Conservation (phyloP, 2,888 invertebrate genomes). For the Torymus aiolomorphi region DNA sequence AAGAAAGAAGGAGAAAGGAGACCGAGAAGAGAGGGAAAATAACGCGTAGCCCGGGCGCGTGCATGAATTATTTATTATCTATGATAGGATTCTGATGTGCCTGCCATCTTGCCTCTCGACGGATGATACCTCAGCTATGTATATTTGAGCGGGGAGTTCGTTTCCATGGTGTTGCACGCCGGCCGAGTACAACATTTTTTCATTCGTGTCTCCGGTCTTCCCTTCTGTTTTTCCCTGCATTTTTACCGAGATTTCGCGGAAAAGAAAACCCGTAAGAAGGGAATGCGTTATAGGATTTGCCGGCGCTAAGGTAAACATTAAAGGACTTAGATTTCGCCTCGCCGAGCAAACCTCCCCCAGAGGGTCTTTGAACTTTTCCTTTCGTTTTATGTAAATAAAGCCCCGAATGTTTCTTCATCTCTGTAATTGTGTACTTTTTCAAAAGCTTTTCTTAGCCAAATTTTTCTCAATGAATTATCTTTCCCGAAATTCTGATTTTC, state of each 20-base stretch:
- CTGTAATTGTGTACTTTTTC: conserved; percentile 29
- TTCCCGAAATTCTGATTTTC: too few species aligned
- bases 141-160: not conserved
- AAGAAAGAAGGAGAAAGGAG: conserved; percentile 1
- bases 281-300: conserved; percentile 45
- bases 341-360: not conserved
- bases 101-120: conserved; percentile 63
- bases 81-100: conserved; percentile 70
- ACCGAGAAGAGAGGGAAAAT: too few species aligned
- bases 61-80: conserved; percentile 72
- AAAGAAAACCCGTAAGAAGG: conserved; percentile 40
- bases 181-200: conserved; percentile 6
- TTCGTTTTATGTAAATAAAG: conserved; percentile 20
- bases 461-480: too few species aligned
- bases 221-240: conserved; percentile 47
- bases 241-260: conserved; percentile 46
- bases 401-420: conserved; percentile 1
- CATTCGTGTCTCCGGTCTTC: conserved; percentile 9
- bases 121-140: conserved; percentile 66
- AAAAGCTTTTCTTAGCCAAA: not conserved
- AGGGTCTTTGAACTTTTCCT: conserved; percentile 44
- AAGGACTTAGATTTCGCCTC: conserved; percentile 44
- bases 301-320: conserved; percentile 42
- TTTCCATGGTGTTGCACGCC: too few species aligned
- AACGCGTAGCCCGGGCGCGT: conserved; percentile 49